Evolutionary conservation across 2,797 vertebrate species (phyloP), one percentile per base, ranked within the genome.

Genomic region (Protonibea diacanthus): DNA sequence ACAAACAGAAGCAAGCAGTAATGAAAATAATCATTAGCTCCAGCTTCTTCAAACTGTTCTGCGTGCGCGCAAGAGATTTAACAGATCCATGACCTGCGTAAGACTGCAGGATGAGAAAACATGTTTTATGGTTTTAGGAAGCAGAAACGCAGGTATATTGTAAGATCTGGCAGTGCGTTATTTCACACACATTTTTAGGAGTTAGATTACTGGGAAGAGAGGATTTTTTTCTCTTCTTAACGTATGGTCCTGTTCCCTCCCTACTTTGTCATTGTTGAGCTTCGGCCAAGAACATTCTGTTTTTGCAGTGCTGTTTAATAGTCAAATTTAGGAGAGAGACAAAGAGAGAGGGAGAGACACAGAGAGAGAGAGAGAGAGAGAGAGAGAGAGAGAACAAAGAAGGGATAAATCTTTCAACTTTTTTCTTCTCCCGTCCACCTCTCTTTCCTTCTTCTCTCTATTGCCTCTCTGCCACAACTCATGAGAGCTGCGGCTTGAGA

Each of bases 201-300:
- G 80, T 81, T 87, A 73, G 70, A 74, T 27, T 38, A 49, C 59
- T 66, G 47, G 64, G 86, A 84, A 82, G 55, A 55, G 68, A 61
- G 63, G 65, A 38, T 63, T 49, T 33, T 33, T 33, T 33, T 27
- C 25, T 25, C 25, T 67, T n/a, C 79, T 91, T 88, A 94, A 94
- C 71, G 88, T 94, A 93, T 94, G 92, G 91, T 86, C 86, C 85
- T 77, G 75, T 77, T 88, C 89, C 90, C 91, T 91, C 91, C 90
- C 86, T 88, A 89, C 90, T 91, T 91, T 93, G 91, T 95, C 92
- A 94, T 94, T 94, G 93, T 94, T 95, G 94, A 95, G 90, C 84
- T 83, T 2, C 74, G 17, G 94, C 93, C 93, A 95, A 95, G 94
- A 95, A 95, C 94, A 95, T 95, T 95, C 95, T 89, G 91, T 94